Percentiles rank a stretch among this genome's conserved stretches.
phyloP scores from a whole-genome alignment of 37 sponge, comb jelly and placozoan species.

The Chondrilla cf. caribensis region DNA sequence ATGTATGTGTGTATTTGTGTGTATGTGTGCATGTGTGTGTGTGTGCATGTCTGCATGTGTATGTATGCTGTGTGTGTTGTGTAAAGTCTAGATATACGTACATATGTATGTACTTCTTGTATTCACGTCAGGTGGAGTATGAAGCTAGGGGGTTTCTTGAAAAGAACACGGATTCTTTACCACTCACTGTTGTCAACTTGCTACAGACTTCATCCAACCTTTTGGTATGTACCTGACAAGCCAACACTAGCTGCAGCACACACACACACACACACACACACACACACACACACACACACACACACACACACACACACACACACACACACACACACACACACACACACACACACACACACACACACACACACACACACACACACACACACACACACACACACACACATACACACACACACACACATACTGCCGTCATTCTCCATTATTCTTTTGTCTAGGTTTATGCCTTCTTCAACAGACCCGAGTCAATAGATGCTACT shows the following conservation, averaged over 20 bases:
- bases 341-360: too few species aligned
- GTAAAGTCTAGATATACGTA: too few species aligned
- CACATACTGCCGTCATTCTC: too few species aligned
- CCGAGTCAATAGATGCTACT: constrained; percentile 11
- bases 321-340: too few species aligned
- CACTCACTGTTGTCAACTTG: constrained; percentile 42
- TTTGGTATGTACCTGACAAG: constrained; percentile 5
- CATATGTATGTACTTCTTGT: too few species aligned
- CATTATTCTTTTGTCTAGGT: too few species aligned
- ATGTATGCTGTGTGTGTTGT: background rate
- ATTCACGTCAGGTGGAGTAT: constrained; percentile 49
- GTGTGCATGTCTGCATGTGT: background rate
- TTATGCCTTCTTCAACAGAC: constrained; percentile 11
- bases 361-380: too few species aligned
- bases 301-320: background rate
- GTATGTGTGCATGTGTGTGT: background rate
- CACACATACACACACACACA: too few species aligned
- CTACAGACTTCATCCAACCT: constrained; percentile 28
- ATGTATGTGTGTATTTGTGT: background rate
- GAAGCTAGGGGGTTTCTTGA: constrained; percentile 59
- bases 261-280: constrained; percentile 1
- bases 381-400: too few species aligned
- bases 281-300: constrained; percentile 21
- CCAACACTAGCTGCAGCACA: background rate
- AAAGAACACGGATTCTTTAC: constrained; percentile 76